Percentiles rank a stretch among this genome's conserved stretches.
Evolutionary conservation across 2,888 invertebrate species (phyloP).

Genomic region (Arctia plantaginis): DNA sequence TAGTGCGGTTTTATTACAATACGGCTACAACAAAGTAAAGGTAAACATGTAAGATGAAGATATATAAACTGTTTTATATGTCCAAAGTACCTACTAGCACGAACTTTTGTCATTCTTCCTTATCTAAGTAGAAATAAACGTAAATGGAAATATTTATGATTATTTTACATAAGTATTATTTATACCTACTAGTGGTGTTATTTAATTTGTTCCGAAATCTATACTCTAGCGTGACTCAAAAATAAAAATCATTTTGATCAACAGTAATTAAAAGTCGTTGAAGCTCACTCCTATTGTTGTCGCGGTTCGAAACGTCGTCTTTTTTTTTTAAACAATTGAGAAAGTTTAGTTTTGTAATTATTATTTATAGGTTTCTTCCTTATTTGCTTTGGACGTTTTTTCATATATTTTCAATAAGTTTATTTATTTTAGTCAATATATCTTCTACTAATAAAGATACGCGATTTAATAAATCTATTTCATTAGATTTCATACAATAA

Average conservation of each 20-base stretch:
- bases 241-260: neutral
- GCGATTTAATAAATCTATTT: neutral
- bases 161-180: too few relatives aligned
- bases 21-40: too few relatives aligned
- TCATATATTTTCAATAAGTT: neutral
- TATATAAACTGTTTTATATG: too few relatives aligned
- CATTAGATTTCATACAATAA: neutral
- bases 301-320: neutral
- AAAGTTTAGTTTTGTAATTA: neutral
- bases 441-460: neutral
- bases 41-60: too few relatives aligned
- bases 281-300: neutral
- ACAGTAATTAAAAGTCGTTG: neutral
- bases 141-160: too few relatives aligned
- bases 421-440: neutral
- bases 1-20: too few relatives aligned
- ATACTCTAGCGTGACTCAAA: conserved; percentile 19
- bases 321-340: neutral
- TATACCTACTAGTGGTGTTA: too few relatives aligned
- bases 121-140: too few relatives aligned
- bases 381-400: neutral
- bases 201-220: too few relatives aligned
- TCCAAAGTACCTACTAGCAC: too few relatives aligned
- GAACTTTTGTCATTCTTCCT: too few relatives aligned
- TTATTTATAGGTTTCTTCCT: neutral